Evolutionary conservation across 2,888 invertebrate genomes (phyloP).

Genomic region (Catocala nupta): DNA sequence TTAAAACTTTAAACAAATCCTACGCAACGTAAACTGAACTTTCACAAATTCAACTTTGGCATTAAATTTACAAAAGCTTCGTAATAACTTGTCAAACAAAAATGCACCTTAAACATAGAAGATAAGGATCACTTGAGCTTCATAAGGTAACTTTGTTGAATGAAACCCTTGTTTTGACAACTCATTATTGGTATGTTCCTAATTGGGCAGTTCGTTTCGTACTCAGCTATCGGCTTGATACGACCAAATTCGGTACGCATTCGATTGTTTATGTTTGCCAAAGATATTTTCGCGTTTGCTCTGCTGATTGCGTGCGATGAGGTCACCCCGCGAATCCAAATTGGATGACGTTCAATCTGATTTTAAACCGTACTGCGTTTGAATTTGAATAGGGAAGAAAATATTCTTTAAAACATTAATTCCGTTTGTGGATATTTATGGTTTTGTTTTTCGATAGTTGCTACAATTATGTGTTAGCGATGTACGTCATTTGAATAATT

Average conservation of each 20-base stretch:
- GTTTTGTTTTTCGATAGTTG: too few species aligned
- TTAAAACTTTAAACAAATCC: conserved; percentile 79
- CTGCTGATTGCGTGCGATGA: conserved; percentile 79
- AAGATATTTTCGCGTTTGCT: conserved; percentile 81
- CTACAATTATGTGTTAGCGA: too few species aligned
- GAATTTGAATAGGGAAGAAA: conserved; percentile 17
- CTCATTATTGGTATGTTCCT: conserved; percentile 82
- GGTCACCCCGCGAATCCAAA: conserved; percentile 69
- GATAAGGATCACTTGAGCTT: conserved; percentile 51
- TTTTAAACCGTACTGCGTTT: conserved; percentile 35
- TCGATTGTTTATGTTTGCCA: conserved; percentile 73
- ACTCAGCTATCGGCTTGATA: conserved; percentile 56
- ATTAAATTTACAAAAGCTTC: conserved; percentile 67
- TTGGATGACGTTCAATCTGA: conserved; percentile 50
- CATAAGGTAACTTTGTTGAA: conserved; percentile 47
- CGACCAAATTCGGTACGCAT: conserved; percentile 68
- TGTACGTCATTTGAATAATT: too few species aligned
- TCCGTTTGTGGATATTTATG: too few species aligned
- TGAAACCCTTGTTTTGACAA: conserved; percentile 83
- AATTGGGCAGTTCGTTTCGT: conserved; percentile 77
- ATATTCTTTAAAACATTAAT: neutral
- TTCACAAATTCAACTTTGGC: conserved; percentile 83
- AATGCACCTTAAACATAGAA: conserved; percentile 51
- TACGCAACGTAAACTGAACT: conserved; percentile 76
- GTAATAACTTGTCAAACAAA: conserved; percentile 39